Evolutionary conservation across 2,888 invertebrate species (phyloP).

Genomic region (Protophormia terraenovae): DNA sequence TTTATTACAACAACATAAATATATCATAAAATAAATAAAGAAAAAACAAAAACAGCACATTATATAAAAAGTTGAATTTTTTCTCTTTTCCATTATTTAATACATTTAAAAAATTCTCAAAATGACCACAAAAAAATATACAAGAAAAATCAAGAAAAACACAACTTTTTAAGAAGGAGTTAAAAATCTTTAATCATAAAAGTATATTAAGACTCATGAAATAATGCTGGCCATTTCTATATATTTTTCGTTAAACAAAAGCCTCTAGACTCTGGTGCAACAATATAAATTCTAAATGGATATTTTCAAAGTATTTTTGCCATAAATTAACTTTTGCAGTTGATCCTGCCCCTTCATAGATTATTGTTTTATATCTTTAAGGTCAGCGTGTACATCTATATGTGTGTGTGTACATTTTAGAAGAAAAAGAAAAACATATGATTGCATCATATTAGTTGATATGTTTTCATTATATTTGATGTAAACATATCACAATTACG

Average conservation of each 20-base stretch:
- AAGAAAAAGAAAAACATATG: too few species aligned
- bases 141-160: not conserved
- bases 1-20: constrained; percentile 47
- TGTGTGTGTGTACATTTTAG: too few species aligned
- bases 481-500: too few species aligned
- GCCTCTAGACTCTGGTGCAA: not conserved
- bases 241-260: not conserved
- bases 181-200: constrained; percentile 43
- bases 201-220: not conserved
- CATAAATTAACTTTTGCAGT: constrained; percentile 5
- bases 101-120: constrained; percentile 18
- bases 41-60: constrained; percentile 33
- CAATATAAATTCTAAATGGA: not conserved
- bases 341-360: not conserved
- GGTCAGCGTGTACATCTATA: too few species aligned
- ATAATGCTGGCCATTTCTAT: not conserved
- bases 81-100: constrained; percentile 23
- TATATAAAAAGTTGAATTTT: constrained; percentile 1
- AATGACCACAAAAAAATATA: not conserved
- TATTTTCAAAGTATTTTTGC: not conserved
- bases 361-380: not conserved
- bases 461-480: too few species aligned
- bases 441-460: too few species aligned
- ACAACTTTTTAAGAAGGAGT: constrained; percentile 30
- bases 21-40: constrained; percentile 18